Evolutionary conservation across 2,888 invertebrate species (phyloP), one percentile per base, ranked within the genome.

Genomic region (Dynastes tityus): DNA sequence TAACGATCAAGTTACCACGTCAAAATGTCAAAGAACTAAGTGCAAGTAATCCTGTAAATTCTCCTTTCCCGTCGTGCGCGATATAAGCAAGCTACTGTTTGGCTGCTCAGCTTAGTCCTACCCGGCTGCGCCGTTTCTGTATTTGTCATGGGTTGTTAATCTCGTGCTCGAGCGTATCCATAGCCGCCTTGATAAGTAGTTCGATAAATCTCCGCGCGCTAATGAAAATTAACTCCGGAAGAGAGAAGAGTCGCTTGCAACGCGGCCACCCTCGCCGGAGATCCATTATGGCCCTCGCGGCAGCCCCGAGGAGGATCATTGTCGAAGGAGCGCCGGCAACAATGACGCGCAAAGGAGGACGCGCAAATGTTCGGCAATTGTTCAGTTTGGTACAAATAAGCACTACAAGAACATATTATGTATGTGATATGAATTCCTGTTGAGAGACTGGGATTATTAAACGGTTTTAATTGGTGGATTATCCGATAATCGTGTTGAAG

Each of bases 171-270:
- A 82, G 81, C 81, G 80, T 81, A 81, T 82, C 82, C 79, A 77
- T 77, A 77, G 79, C 68, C 77, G 77, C 77, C 79, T 76, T 77
- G 82, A 83, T 82, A 83, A 83, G 82, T 82, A 80, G 79, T 77
- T 79, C 80, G 80, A 82, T 83, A 83, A 83, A 83, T 83, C 82
- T 83, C 81, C 78, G 82, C 74, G 78, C 81, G 78, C 82, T 83
- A 83, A 83, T 83, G 83, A 83, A 83, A 83, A 83, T 83, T 82
- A 83, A 83, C 83, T 82, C 80, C 80, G 79, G 73, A 74, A 74
- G 61, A 74, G 73, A 58, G 73, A 74, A 61, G 73, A 74, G 73
- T 45, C 73, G 61, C 55, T 61, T 61, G 55, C 55, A 58, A 45
- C 45, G 55, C 55, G 61, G 78, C 77, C 76, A 76, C 78, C 77